phyloP scores from a whole-genome alignment of 2,888 invertebrate genomes.

The Platypus cylindrus region DNA sequence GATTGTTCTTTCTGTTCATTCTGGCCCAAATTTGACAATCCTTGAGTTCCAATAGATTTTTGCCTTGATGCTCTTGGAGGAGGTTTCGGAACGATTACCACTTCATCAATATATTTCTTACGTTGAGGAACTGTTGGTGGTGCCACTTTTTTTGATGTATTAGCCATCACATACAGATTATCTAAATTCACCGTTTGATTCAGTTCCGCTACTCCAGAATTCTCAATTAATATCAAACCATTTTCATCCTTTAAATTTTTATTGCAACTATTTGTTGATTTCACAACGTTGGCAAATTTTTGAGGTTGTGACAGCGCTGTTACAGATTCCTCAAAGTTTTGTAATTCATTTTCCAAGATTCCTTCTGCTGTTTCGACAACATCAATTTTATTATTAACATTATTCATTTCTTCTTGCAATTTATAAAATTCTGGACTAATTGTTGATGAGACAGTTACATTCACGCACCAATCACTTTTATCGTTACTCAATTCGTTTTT shows the following conservation, averaged over 20 bases:
- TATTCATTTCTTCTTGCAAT: slow-evolving; percentile 5
- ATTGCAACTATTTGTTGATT: slow-evolving; percentile 15
- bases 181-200: slow-evolving; percentile 14
- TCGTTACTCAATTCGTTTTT: slow-evolving; percentile 10
- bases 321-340: slow-evolving; percentile 11
- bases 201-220: background rate
- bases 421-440: slow-evolving; percentile 21
- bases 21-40: slow-evolving; percentile 4
- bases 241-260: no score
- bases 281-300: slow-evolving; percentile 18
- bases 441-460: slow-evolving; percentile 23
- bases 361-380: background rate
- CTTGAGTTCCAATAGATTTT: slow-evolving; percentile 25
- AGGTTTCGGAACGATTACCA: slow-evolving; percentile 6
- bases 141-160: slow-evolving; percentile 15
- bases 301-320: slow-evolving; percentile 12
- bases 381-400: background rate
- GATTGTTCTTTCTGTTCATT: slow-evolving; percentile 20
- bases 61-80: slow-evolving; percentile 24
- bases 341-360: slow-evolving; percentile 7
- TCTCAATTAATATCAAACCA: background rate
- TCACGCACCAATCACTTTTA: slow-evolving; percentile 23
- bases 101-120: slow-evolving; percentile 11
- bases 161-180: slow-evolving; percentile 23
- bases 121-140: slow-evolving; percentile 24